Base-by-base conservation (phyloP, 2,888 invertebrate species). In the Andrena haemorrhoa region DNA sequence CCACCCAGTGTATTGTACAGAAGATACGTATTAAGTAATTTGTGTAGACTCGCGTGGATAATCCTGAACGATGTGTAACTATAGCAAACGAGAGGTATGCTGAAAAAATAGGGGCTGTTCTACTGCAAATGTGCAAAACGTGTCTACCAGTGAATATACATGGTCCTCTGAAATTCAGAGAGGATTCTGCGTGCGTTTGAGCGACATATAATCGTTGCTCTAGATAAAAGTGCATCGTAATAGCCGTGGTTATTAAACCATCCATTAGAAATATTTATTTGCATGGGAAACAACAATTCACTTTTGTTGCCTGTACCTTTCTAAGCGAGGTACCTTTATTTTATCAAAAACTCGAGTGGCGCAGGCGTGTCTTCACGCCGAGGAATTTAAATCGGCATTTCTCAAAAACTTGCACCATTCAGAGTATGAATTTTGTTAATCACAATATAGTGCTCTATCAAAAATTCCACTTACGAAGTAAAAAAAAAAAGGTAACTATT, bases 91-190 rank as follows among this genome's bases (percentile, higher is more conserved):
- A 66, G 41, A 64, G 47, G 33, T 74, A 33, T 60, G 26, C 16
- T 41, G 41, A 41, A 53, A 66, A 63, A 71, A 61, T 71, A 79
- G 71, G 2, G 35, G 66, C 64, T 75, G 65, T 71, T 61, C 49
- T 47, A 35, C 61, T 71, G 29, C 77, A 61, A 63, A 56, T 66
- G 77, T 71, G 60, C 61, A 56, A 79, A 53, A n/a, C 77, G 79
- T 56, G 65, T 77, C 71, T 79, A 77, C 77, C 77, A 77, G 77
- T 63, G 71, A 41, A 41, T 41, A 41, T n/a, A 47, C 31, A 41
- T n/a, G 69, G 58, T 35, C 31, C 5, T 64, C 3, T 2, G 20
- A 47, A 31, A 23, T 49, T 26, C 8, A 8, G 12, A 10, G 60
- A 31, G 7, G 16, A 47, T 31, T 20, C 16, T 58, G 31, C 47